phyloP scores from a whole-genome alignment of 2,888 invertebrate genomes.

The Cryptosula pallasiana region DNA sequence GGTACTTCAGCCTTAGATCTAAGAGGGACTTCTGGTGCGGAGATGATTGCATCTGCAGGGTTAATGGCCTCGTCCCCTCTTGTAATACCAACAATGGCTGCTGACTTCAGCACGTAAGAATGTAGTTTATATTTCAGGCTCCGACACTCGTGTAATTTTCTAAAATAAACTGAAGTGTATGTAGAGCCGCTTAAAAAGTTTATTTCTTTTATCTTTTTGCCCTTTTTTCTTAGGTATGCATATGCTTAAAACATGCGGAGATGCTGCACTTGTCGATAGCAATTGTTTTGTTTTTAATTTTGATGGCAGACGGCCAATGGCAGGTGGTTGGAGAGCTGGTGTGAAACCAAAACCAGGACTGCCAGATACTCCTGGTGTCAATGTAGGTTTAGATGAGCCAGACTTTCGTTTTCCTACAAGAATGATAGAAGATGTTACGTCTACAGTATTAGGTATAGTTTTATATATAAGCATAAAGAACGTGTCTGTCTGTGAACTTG shows the following conservation, averaged over 20 bases:
- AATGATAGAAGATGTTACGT: neutral
- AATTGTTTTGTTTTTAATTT: neutral
- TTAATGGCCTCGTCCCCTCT: neutral
- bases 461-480: no score
- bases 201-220: no score
- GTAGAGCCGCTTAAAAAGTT: no score
- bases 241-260: no score
- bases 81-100: neutral
- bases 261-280: neutral
- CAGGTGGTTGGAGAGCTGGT: conserved; percentile 9
- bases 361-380: conserved; percentile 5
- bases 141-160: no score
- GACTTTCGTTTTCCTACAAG: conserved; percentile 9
- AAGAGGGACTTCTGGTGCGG: neutral
- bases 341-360: neutral
- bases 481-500: no score
- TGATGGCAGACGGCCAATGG: neutral
- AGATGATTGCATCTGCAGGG: neutral
- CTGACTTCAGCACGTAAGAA: neutral
- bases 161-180: no score
- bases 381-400: conserved; percentile 18
- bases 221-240: no score
- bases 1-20: conserved; percentile 20
- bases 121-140: no score
- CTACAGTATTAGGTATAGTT: conserved; percentile 16